These are phyloP conservation scores for Ispidina picta DNA, from an alignment of 2,797 vertebrate genomes.

Conservation along the genomic window DNA sequence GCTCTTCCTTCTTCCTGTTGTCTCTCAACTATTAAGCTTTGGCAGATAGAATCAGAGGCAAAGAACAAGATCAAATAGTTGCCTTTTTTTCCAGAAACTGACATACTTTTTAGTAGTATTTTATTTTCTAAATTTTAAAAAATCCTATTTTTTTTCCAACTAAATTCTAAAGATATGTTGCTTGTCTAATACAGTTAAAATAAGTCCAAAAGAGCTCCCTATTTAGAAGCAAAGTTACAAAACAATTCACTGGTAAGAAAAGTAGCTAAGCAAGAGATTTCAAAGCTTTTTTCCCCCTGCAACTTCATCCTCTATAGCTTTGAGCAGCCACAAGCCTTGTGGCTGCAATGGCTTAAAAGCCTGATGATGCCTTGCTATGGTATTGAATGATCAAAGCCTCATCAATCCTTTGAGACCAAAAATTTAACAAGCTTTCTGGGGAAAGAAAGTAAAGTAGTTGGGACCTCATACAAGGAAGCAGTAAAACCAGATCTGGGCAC, in stretches of 20 bases:
- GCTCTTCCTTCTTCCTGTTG: not conserved
- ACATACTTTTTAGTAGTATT: not conserved
- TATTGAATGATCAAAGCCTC: not conserved
- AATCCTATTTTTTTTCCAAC: accelerated
- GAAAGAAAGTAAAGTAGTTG: not conserved
- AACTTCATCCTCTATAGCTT: not conserved
- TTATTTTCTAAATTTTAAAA: not conserved
- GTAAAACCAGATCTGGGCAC: not conserved
- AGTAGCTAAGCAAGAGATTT: not conserved
- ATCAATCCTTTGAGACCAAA: not conserved
- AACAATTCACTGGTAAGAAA: not conserved
- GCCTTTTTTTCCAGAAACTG: not conserved
- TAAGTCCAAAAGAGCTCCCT: not conserved
- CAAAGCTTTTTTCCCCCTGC: not conserved
- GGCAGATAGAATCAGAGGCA: not conserved
- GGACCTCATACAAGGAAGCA: not conserved
- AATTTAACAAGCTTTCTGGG: not conserved
- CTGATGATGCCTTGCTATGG: not conserved
- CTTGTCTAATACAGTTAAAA: not conserved
- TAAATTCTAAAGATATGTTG: not conserved
- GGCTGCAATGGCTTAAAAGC: not conserved
- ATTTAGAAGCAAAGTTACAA: not conserved
- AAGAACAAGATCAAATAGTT: not conserved
- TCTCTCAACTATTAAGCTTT: too few species aligned
- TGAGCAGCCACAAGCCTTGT: not conserved